Percentiles rank a stretch among this genome's conserved stretches.
Conservation (phyloP, 2,113 vertebrate species). For the Cyrtonyx montezumae region DNA sequence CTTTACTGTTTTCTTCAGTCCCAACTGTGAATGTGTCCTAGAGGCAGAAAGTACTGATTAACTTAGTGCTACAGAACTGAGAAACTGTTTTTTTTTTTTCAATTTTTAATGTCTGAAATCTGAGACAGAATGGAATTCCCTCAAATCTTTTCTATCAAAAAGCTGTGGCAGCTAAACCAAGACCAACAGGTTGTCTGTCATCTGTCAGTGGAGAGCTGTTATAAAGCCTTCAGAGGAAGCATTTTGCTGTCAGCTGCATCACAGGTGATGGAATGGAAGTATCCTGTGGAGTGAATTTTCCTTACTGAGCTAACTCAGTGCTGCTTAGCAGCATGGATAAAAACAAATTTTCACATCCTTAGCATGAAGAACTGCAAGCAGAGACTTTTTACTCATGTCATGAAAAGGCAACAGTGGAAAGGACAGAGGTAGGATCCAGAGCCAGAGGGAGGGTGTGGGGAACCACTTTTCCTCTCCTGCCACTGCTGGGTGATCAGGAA, state of each 20-base stretch:
- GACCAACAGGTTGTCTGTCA: neutral
- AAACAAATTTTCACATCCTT: neutral
- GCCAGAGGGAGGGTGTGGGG: neutral
- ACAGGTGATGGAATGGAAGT: neutral
- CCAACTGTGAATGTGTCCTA: neutral
- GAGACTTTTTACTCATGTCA: neutral
- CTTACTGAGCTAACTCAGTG: neutral
- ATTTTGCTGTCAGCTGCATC: neutral
- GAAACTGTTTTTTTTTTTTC: neutral
- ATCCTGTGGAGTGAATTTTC: neutral
- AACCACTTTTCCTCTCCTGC: neutral
- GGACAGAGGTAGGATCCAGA: neutral
- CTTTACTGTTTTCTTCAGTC: neutral
- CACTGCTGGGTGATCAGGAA: neutral
- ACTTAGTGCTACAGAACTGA: neutral
- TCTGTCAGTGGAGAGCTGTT: neutral
- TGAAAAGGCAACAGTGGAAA: neutral
- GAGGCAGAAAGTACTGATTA: neutral
- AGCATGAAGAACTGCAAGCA: neutral
- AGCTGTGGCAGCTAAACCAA: neutral
- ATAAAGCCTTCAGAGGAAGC: neutral
- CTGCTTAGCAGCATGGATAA: neutral
- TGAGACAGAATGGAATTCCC: neutral
- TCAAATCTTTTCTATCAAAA: neutral
- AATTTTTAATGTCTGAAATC: neutral